Base-by-base conservation (phyloP, 2,113 vertebrate species). In the Lichenostomus cassidix region DNA sequence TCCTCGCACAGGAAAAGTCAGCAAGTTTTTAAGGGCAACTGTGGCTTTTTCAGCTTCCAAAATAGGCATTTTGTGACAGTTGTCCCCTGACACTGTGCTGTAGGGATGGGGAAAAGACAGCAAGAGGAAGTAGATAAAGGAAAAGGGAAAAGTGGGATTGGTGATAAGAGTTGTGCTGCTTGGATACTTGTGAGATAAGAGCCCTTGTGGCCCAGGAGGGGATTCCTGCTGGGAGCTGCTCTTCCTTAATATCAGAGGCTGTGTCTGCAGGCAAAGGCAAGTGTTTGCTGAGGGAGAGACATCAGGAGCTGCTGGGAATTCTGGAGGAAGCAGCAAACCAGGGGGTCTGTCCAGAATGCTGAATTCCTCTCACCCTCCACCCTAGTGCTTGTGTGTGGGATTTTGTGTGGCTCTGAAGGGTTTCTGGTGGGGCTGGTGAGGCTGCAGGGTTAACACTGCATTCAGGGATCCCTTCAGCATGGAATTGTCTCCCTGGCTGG, bases 101-200 rank as follows among this genome's bases (percentile, higher is more conserved):
- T n/a, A 4, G 41, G 65, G 69, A 78, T 73, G 52, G 68, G 67
- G 63, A 67, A 88, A 77, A 86, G 59, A 16, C 9, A 29, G 78
- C 71, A 11, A 60, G 82, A 87, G 92, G 85, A 95, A 94, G 87
- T 24, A 82, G 92, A 58, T 94, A 76, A 95, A 88, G 85, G 90
- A 41, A 64, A 95, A 96, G 60, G 90, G 95, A 96, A 94, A 94
- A 92, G 75, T 90, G 89, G 86, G 68, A 53, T 63, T 77, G 68
- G 68, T 88, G 94, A 88, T 93, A 93, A 92, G 89, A 42, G 18
- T 9, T 59, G n/a, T 87, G 67, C 74, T 82, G 68, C 93, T 83
- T 33, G 67, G 93, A 39, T 85, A 27, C 46, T 76, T 56, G 50
- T 31, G 87, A 89, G 90, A 50, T 86, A 86, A 78, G 3, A 1